Evolutionary conservation across 2,797 vertebrate genomes (phyloP).

Genomic region (Danio tinwini): DNA sequence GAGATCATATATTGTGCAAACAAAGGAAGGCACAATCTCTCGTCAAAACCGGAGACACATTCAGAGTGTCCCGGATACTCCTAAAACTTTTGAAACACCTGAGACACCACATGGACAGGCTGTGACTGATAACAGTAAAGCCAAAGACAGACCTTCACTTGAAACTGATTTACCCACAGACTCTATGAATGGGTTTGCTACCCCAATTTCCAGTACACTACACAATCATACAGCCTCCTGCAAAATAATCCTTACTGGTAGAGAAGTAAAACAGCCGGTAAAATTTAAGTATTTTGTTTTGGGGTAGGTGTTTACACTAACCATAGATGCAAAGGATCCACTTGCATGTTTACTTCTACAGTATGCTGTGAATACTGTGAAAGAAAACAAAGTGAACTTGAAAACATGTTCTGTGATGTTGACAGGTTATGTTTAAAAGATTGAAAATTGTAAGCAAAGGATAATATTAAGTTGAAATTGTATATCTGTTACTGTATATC

Average conservation of each 20-base stretch:
- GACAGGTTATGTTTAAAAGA: not conserved
- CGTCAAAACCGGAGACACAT: too few relatives aligned
- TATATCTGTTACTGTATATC: too few relatives aligned
- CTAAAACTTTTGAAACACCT: not conserved
- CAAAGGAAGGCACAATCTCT: too few relatives aligned
- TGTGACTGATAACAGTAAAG: not conserved
- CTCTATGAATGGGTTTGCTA: not conserved
- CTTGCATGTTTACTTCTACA: too few relatives aligned
- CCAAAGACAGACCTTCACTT: not conserved
- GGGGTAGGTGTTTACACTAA: too few relatives aligned
- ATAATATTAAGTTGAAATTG: not conserved
- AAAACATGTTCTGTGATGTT: not conserved
- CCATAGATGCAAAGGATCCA: too few relatives aligned
- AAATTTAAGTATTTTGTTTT: too few relatives aligned
- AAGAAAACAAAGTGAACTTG: not conserved
- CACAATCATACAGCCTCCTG: too few relatives aligned
- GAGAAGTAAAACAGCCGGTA: too few relatives aligned
- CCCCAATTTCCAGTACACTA: too few relatives aligned
- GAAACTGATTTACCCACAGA: not conserved
- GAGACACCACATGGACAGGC: not conserved
- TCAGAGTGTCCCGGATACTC: not conserved
- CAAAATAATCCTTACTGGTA: too few relatives aligned
- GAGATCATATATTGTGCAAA: too few relatives aligned
- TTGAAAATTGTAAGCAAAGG: not conserved
- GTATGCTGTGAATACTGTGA: not conserved